Evolutionary conservation across 2,888 invertebrate genomes (phyloP).

Genomic region (Synergus gifuensis): DNA sequence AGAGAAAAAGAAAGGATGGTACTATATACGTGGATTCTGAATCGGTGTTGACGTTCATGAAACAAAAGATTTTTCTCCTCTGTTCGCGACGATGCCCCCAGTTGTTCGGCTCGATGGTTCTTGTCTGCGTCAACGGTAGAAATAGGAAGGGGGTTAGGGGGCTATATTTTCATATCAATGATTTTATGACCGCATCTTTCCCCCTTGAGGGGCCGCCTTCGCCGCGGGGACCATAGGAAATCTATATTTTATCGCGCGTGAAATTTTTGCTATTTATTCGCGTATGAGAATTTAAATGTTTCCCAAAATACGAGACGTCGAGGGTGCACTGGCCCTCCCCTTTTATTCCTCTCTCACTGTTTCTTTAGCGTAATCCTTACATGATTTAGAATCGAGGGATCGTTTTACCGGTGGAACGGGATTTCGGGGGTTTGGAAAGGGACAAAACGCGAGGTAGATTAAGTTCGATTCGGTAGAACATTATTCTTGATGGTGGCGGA

Average conservation of each 20-base stretch:
- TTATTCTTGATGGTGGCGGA: conserved; percentile 64
- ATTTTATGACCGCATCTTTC: conserved; percentile 76
- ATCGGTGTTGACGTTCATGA: conserved; percentile 59
- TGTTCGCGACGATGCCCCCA: conserved; percentile 57
- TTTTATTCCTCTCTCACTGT: conserved; percentile 37
- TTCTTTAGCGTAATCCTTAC: conserved; percentile 69
- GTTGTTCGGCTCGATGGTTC: conserved; percentile 65
- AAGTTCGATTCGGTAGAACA: conserved; percentile 72
- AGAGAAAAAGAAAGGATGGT: conserved; percentile 44
- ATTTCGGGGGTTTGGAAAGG: conserved; percentile 53
- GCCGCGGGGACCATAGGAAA: conserved; percentile 69
- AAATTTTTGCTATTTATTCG: conserved; percentile 78
- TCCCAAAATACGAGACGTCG: conserved; percentile 70
- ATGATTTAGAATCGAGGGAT: conserved; percentile 74
- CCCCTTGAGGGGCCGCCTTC: conserved; percentile 61
- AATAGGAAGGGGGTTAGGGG: conserved; percentile 51
- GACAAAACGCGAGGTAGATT: conserved; percentile 67
- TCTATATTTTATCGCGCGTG: conserved; percentile 78
- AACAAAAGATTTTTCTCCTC: conserved; percentile 68
- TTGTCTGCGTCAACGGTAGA: conserved; percentile 56
- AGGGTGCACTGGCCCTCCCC: conserved; percentile 29
- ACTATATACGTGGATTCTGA: conserved; percentile 51
- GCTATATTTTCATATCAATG: conserved; percentile 78
- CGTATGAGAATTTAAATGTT: conserved; percentile 78
- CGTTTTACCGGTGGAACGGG: conserved; percentile 50